A percentile compares a stretch with the other conserved stretches of the same genome.
phyloP scores from a whole-genome alignment of 2,797 vertebrate genomes.

The Lemur catta region DNA sequence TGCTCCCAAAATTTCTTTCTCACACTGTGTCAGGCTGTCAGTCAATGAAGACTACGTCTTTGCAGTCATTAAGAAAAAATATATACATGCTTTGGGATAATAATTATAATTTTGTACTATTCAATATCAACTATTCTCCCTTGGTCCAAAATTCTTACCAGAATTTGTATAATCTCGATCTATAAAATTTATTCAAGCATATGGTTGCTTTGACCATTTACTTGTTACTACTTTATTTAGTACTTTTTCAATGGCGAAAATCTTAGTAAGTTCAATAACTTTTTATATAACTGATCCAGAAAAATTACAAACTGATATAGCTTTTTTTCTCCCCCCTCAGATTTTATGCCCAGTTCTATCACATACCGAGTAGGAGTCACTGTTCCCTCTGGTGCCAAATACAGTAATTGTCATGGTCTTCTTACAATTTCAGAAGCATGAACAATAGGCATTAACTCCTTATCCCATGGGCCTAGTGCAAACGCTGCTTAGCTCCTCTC shows the following conservation, averaged over 20 bases:
- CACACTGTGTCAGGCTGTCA: not conserved
- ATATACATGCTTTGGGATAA: not conserved
- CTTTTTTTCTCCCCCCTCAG: not conserved
- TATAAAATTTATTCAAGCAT: not conserved
- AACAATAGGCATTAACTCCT: fast-evolving
- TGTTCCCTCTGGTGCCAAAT: not conserved
- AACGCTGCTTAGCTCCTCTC: not conserved
- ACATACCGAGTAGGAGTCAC: not conserved
- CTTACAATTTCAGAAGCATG: not conserved
- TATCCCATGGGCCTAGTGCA: fast-evolving
- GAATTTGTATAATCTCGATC: not conserved
- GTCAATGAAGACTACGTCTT: not conserved
- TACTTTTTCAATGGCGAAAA: not conserved
- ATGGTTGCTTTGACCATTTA: not conserved
- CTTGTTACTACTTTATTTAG: not conserved
- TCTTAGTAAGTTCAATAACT: not conserved
- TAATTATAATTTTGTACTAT: not conserved
- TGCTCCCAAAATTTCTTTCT: not conserved
- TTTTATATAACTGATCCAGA: not conserved
- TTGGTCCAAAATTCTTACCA: not conserved
- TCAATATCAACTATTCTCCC: not conserved
- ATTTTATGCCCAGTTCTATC: not conserved
- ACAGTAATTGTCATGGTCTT: not conserved
- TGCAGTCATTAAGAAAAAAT: not conserved
- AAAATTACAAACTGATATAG: not conserved